These are phyloP conservation scores for Drosophila biarmipes DNA, from an alignment of 1,140 invertebrate species.

Conservation along the genomic window DNA sequence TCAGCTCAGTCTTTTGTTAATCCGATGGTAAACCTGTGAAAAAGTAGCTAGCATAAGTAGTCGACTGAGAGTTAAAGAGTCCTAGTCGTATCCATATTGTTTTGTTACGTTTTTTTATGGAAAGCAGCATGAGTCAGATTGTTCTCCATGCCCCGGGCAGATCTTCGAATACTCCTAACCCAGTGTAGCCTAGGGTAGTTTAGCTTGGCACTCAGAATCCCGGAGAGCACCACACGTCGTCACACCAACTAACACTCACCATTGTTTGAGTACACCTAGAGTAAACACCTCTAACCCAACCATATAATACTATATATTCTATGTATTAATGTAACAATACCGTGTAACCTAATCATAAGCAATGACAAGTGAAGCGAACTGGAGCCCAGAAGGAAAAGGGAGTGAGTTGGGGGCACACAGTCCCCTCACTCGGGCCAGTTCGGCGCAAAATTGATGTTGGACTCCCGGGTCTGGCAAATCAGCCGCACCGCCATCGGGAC, in stretches of 20 bases:
- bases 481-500: slow-evolving; percentile 64
- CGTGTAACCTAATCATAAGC: slow-evolving; percentile 51
- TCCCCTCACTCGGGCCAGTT: slow-evolving; percentile 36
- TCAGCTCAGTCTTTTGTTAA: slow-evolving; percentile 44
- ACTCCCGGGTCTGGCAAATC: slow-evolving; percentile 79
- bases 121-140: slow-evolving; percentile 38
- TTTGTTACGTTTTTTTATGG: slow-evolving; percentile 26
- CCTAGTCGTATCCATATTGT: slow-evolving; percentile 19
- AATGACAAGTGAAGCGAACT: slow-evolving; percentile 74
- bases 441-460: slow-evolving; percentile 84
- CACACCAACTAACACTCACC: slow-evolving; percentile 37
- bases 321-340: slow-evolving; percentile 50
- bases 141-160: slow-evolving; percentile 7
- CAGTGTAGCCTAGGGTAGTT: slow-evolving; percentile 67
- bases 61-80: slow-evolving; percentile 35
- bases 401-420: slow-evolving; percentile 3
- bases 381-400: slow-evolving; percentile 33
- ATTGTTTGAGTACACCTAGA: slow-evolving; percentile 34
- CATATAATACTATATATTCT: slow-evolving; percentile 37
- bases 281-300: slow-evolving; percentile 38
- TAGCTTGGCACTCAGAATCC: slow-evolving; percentile 38
- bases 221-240: slow-evolving; percentile 22
- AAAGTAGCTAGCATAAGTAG: slow-evolving; percentile 50
- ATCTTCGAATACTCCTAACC: slow-evolving; percentile 37
- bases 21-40: slow-evolving; percentile 17